phyloP scores from a whole-genome alignment of 1,140 invertebrate species.

The Caenorhabditis remanei region DNA sequence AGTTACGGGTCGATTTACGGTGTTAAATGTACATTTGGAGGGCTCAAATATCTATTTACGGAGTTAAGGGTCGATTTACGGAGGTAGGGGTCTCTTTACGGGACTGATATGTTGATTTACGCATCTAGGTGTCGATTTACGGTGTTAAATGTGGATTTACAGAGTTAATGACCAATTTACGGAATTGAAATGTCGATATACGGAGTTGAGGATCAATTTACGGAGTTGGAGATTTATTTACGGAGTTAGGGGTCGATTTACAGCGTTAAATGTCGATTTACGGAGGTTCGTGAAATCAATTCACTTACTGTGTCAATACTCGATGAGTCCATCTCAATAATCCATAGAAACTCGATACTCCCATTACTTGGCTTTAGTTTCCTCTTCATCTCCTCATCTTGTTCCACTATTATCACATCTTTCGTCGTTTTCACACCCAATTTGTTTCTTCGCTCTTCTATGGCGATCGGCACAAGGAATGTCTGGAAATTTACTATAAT shows the following conservation, averaged over 20 bases:
- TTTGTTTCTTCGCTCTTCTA: conserved; percentile 1
- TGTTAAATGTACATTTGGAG: not conserved
- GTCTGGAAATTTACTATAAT: not conserved
- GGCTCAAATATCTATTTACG: not conserved
- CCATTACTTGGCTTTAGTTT: conserved; percentile 14
- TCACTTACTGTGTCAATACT: not conserved
- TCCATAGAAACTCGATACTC: not conserved
- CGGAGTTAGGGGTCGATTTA: not conserved
- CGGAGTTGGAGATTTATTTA: not conserved
- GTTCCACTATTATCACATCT: conserved; percentile 7
- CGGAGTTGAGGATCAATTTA: no score
- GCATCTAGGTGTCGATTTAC: not conserved
- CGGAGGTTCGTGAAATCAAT: not conserved
- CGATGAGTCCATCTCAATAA: not conserved
- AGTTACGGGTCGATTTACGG: not conserved
- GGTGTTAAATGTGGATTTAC: not conserved
- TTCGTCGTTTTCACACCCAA: not conserved
- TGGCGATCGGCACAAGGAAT: not conserved
- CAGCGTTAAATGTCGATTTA: not conserved
- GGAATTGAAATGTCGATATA: no score
- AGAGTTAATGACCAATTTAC: no score
- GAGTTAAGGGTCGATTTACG: no score
- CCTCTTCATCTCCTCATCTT: conserved; percentile 2
- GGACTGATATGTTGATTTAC: no score
- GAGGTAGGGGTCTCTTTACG: no score